Conservation (phyloP, 1,140 invertebrate species). For the Caerostris darwini region DNA sequence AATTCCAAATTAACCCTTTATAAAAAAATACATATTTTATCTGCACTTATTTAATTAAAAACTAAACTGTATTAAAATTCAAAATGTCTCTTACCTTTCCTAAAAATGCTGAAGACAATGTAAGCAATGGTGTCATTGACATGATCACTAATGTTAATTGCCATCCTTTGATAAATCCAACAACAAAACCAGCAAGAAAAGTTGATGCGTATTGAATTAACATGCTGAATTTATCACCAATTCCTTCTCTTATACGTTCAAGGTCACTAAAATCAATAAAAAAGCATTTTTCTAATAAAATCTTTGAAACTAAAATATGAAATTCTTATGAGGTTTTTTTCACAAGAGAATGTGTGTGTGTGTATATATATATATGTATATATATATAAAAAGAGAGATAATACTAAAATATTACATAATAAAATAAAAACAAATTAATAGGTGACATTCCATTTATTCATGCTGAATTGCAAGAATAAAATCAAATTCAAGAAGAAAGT, state of each 20-base stretch:
- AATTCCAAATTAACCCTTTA: neutral
- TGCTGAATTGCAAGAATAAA: too few species aligned
- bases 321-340: neutral
- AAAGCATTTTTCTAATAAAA: too few species aligned
- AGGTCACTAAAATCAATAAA: conserved; percentile 82
- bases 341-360: too few species aligned
- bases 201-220: conserved; percentile 81
- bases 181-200: conserved; percentile 79
- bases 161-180: conserved; percentile 78
- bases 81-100: conserved; percentile 75
- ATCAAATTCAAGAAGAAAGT: too few species aligned
- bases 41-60: too few species aligned
- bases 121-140: conserved; percentile 73
- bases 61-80: neutral
- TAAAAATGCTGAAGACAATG: conserved; percentile 76
- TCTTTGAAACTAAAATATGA: too few species aligned
- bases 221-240: conserved; percentile 84
- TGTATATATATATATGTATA: too few species aligned
- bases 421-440: too few species aligned
- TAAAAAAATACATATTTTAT: too few species aligned
- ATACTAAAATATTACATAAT: too few species aligned
- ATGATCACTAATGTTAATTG: conserved; percentile 77
- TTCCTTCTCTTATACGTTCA: conserved; percentile 83
- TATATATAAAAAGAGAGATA: too few species aligned
- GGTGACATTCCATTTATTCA: too few species aligned